Evolutionary conservation across 2,113 vertebrate genomes (phyloP), one percentile per base, ranked within the genome.

Genomic region (Oncorhynchus gorbuscha): DNA sequence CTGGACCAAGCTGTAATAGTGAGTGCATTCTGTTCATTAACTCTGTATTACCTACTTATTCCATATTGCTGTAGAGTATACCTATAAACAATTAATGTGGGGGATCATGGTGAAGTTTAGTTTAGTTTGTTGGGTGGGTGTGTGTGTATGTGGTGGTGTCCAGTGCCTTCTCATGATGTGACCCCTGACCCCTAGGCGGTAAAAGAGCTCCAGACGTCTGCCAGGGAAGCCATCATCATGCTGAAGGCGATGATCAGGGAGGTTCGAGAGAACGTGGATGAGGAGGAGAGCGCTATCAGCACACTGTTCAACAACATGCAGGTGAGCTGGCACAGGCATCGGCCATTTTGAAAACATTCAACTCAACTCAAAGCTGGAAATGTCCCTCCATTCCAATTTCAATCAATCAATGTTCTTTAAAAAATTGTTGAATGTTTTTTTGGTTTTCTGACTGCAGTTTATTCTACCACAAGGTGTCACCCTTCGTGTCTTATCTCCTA

Each of bases 1-100:
- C 89, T 96, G 90, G 94, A 96, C 88, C 95, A 96, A 84, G 94
- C 94, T 0, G 94, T 96, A 79, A 87, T 94, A 94, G 95, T 95
- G 85, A 86, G 94, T 74, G 51, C 51, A 32, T 62, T 13, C 22
- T 64, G 28, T 65, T 58, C 18, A 14, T 48, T 69, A 30, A 26
- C 0, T 24, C 35, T 45, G 5, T 64, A n/a, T 85, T 45, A 45
- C 9, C 39, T 45, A 45, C 39, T 45, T 45, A 11, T 45, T 45
- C 39, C 39, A 11, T 45, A 45, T 45, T 45, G 39, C 39, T 45
- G 9, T 45, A 45, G 39, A 45, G 39, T 45, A 45, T 45, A 45
- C 39, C 39, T 12, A 45, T 45, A 45, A 9, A 45, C 39, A 45
- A 45, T 45, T 12, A 2, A 45, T 45, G 9, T 45, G 39, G 39